Conservation (phyloP, 2,113 vertebrate genomes). For the Neotragus pygmaeus region DNA sequence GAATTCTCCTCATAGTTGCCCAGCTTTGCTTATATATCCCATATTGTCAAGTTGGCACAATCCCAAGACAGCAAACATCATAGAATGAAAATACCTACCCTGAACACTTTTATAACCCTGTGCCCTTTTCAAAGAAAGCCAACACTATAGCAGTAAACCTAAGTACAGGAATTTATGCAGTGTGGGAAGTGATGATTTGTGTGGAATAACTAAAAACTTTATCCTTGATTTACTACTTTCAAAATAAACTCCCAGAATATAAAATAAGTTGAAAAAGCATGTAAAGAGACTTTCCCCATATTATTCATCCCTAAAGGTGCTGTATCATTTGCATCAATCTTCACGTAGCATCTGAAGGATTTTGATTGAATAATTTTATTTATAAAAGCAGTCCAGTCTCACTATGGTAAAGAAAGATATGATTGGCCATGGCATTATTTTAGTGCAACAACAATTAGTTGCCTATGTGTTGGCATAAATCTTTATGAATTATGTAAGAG, state of each 20-base stretch:
- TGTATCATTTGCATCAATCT: background rate
- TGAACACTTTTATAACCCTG: background rate
- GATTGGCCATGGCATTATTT: conserved; percentile 15
- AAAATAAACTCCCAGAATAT: background rate
- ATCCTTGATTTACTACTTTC: background rate
- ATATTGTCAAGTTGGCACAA: background rate
- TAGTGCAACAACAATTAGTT: background rate
- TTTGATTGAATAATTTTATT: conserved; percentile 25
- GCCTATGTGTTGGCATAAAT: background rate
- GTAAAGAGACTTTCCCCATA: background rate
- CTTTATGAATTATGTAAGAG: conserved; percentile 18
- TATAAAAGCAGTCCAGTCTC: background rate
- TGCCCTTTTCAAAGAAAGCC: background rate
- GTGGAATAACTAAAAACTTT: background rate
- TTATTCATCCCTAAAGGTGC: background rate
- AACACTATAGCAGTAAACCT: background rate
- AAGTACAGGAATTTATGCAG: background rate
- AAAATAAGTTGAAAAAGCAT: background rate
- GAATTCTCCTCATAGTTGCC: background rate
- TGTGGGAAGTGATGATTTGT: background rate
- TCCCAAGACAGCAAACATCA: background rate
- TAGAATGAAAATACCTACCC: background rate
- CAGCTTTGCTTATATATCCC: background rate
- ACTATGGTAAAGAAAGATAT: background rate
- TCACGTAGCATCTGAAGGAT: background rate